Conservation (phyloP, 92 coral and sea anemone species). For the Muricea muricata region DNA sequence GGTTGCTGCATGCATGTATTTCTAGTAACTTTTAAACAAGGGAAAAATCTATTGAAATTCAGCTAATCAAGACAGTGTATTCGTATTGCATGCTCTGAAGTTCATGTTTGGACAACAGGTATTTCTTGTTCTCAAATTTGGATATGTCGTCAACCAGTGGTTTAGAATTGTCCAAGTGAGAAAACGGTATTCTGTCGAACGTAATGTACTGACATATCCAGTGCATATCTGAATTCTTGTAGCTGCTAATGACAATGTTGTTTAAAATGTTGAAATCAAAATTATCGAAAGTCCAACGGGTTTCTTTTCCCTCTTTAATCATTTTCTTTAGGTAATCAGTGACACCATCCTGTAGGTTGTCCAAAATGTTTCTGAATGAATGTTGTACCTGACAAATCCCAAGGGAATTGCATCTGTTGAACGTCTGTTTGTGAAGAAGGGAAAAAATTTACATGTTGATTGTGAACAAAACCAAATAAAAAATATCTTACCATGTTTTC, state of each 20-base stretch:
- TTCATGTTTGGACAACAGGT: constrained; percentile 39
- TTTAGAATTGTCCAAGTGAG: constrained; percentile 44
- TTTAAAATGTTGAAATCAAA: constrained; percentile 55
- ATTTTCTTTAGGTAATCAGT: constrained; percentile 8
- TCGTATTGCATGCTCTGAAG: constrained; percentile 40
- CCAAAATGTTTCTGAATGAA: constrained; percentile 43
- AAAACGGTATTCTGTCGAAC: constrained; percentile 55
- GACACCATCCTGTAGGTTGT: constrained; percentile 39
- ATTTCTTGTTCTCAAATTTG: constrained; percentile 47
- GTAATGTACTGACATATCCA: constrained; percentile 63
- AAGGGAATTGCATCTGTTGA: constrained; percentile 37
- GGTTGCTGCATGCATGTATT: too few species aligned
- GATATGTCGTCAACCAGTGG: constrained; percentile 48
- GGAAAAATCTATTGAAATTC: constrained; percentile 54
- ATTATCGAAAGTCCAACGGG: constrained; percentile 51
- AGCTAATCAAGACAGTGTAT: constrained; percentile 35
- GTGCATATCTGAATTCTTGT: constrained; percentile 66
- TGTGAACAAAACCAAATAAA: too few species aligned
- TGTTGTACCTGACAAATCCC: constrained; percentile 43
- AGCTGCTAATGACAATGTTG: constrained; percentile 42
- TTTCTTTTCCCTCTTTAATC: constrained; percentile 38
- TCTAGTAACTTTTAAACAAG: constrained; percentile 38
- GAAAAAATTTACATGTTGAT: not conserved
- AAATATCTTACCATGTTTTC: constrained; percentile 17
- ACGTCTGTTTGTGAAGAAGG: constrained; percentile 34